A percentile compares a stretch with the other conserved stretches of the same genome.
Evolutionary conservation across 2,797 vertebrate species (phyloP).

Genomic region (Podarcis lilfordi): DNA sequence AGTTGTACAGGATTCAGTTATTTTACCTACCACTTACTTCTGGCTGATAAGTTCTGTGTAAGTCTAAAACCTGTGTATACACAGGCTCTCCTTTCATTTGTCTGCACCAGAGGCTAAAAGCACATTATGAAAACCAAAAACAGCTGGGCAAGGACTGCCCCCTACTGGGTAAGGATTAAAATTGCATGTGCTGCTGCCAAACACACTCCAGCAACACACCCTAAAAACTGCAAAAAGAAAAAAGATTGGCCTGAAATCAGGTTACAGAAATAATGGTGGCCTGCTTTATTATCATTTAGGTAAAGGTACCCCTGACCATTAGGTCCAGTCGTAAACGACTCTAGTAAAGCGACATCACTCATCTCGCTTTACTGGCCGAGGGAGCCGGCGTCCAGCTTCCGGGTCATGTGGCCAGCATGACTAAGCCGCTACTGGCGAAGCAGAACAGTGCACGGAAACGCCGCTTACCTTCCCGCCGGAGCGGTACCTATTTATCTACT

Average conservation of each 20-base stretch:
- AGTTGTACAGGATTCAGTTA: background rate
- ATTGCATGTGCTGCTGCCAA: conserved; percentile 19
- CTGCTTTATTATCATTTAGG: background rate
- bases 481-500: too few relatives aligned
- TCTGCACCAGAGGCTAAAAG: background rate
- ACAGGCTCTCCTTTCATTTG: background rate
- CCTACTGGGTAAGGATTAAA: conserved; percentile 53
- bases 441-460: too few relatives aligned
- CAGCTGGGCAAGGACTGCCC: conserved; percentile 53
- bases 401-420: too few relatives aligned
- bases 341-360: too few relatives aligned
- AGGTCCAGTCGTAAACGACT: too few relatives aligned
- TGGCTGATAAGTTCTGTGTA: conserved; percentile 28
- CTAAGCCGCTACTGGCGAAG: too few relatives aligned
- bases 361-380: too few relatives aligned
- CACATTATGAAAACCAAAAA: conserved; percentile 17
- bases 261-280: background rate
- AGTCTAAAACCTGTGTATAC: conserved; percentile 8
- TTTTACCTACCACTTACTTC: background rate
- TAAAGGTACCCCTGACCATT: too few relatives aligned
- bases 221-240: background rate
- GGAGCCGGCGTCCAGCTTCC: too few relatives aligned
- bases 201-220: background rate
- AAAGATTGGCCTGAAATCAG: background rate
- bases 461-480: too few relatives aligned